Evolutionary conservation across 1,140 invertebrate genomes (phyloP).

Genomic region (Hycleus phaleratus): DNA sequence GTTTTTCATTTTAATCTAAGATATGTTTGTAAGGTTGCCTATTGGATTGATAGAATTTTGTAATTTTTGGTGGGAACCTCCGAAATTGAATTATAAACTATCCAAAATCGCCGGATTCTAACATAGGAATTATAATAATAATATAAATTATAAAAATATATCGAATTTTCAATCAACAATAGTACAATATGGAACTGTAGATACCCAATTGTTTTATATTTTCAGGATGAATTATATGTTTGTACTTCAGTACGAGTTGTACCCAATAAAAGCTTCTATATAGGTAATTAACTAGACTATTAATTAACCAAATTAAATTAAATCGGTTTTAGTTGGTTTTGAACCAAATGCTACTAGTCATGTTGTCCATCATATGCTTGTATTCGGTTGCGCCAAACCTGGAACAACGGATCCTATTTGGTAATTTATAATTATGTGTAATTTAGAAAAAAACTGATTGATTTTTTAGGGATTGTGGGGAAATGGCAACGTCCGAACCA

Average conservation of each 20-base stretch:
- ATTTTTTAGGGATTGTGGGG: slow-evolving; percentile 75
- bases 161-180: not conserved
- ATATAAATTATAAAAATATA: not conserved
- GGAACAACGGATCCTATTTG: slow-evolving; percentile 72
- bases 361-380: slow-evolving; percentile 90
- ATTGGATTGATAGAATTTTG: not conserved
- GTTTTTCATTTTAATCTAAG: slow-evolving; percentile 1
- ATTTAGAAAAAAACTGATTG: not conserved
- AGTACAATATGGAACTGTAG: not conserved
- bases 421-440: slow-evolving; percentile 44
- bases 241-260: slow-evolving; percentile 77
- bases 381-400: slow-evolving; percentile 87
- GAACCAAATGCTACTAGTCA: slow-evolving; percentile 86
- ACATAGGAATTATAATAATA: no score
- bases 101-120: no score
- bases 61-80: not conserved
- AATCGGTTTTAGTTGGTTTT: slow-evolving; percentile 71
- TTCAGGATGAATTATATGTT: slow-evolving; percentile 75
- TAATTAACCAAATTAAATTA: not conserved
- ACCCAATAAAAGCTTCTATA: slow-evolving; percentile 60
- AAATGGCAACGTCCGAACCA: slow-evolving; percentile 63
- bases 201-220: slow-evolving; percentile 1
- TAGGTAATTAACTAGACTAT: slow-evolving; percentile 49
- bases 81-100: no score
- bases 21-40: slow-evolving; percentile 15